Conservation (phyloP, 2,888 invertebrate species). For the Acronicta leporina region DNA sequence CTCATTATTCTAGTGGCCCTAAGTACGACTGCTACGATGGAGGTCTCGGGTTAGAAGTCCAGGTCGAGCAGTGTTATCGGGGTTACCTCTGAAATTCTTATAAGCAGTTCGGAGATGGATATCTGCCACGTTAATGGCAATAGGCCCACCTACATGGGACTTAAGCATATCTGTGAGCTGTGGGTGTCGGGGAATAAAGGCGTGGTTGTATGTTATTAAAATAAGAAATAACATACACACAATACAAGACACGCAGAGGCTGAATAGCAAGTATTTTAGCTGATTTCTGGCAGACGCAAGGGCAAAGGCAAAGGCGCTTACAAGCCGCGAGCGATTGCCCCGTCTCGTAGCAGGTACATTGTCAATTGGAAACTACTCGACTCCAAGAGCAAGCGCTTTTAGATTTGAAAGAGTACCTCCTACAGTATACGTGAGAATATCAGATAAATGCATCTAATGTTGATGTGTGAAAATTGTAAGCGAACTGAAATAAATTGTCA, state of each 20-base stretch:
- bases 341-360: conserved; percentile 78
- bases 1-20: too few species aligned
- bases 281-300: conserved; percentile 56
- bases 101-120: too few species aligned
- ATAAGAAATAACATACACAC: conserved; percentile 54
- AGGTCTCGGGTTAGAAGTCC: too few species aligned
- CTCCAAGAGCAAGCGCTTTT: conserved; percentile 78
- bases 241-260: conserved; percentile 46
- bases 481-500: neutral
- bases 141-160: too few species aligned
- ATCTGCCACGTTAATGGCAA: too few species aligned
- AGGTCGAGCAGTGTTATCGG: too few species aligned
- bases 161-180: too few species aligned
- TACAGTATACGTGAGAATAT: conserved; percentile 61
- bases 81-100: too few species aligned
- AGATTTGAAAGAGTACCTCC: conserved; percentile 80
- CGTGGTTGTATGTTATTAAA: conserved; percentile 47
- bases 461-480: neutral
- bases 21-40: too few species aligned
- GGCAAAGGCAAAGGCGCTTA: conserved; percentile 76
- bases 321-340: conserved; percentile 79
- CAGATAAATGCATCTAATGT: conserved; percentile 32
- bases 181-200: too few species aligned
- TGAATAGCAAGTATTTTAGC: conserved; percentile 61
- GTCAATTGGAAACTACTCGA: conserved; percentile 85